Conservation (phyloP, 1,140 invertebrate species). For the Doryteuthis pealeii region DNA sequence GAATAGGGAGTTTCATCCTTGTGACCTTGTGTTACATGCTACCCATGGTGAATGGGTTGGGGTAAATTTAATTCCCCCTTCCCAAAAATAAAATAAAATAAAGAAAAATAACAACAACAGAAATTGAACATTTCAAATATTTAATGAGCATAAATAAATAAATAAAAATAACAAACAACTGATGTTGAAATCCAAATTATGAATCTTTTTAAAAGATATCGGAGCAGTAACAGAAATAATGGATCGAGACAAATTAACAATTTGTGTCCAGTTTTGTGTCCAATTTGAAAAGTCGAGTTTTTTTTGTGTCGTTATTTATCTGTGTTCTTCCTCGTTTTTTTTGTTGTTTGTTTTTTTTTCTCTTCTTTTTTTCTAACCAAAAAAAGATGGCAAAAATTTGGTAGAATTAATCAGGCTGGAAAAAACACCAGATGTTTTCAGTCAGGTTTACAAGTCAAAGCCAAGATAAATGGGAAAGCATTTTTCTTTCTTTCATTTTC, state of each 20-base stretch:
- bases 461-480: neutral
- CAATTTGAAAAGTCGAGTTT: neutral
- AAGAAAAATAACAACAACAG: neutral
- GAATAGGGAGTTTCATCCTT: no score
- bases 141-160: constrained; percentile 12
- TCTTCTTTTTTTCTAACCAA: neutral
- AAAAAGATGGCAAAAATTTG: neutral
- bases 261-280: constrained; percentile 2
- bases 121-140: constrained; percentile 9
- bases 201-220: constrained; percentile 9
- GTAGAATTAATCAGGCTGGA: no score
- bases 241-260: neutral
- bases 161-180: constrained; percentile 12
- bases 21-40: no score
- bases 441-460: neutral
- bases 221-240: constrained; percentile 4
- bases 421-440: neutral
- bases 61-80: no score
- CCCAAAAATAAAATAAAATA: neutral
- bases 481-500: no score
- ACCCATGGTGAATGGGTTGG: no score
- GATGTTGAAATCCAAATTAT: constrained; percentile 5
- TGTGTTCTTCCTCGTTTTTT: neutral
- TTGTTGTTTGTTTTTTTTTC: constrained; percentile 1
- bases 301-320: neutral